Percentiles rank a stretch among this genome's conserved stretches.
Evolutionary conservation across 2,113 vertebrate genomes (phyloP).

Genomic region (Hystrix cristata): DNA sequence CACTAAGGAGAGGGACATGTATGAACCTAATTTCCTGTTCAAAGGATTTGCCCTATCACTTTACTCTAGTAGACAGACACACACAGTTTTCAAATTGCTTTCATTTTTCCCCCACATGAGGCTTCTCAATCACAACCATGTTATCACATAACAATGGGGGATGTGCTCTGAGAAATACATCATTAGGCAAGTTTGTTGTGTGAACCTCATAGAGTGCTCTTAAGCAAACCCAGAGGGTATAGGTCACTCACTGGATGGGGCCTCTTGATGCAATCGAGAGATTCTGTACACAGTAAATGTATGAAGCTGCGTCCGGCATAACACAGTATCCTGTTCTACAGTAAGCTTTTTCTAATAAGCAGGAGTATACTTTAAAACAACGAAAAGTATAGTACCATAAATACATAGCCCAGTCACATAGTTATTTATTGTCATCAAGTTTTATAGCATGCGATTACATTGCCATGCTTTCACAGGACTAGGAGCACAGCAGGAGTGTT

Average conservation of each 20-base stretch:
- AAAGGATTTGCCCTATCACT: rapidly evolving
- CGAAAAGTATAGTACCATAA: not conserved
- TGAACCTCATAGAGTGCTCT: not conserved
- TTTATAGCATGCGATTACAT: not conserved
- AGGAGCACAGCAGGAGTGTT: not conserved
- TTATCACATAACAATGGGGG: not conserved
- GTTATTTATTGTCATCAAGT: not conserved
- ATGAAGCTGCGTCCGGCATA: not conserved
- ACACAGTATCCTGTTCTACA: not conserved
- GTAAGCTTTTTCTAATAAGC: not conserved
- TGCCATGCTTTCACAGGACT: not conserved
- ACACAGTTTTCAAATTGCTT: not conserved
- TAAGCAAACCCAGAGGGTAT: not conserved
- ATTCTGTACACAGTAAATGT: not conserved
- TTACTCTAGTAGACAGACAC: rapidly evolving
- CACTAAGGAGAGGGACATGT: rapidly evolving
- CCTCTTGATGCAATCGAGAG: not conserved
- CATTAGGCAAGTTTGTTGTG: not conserved
- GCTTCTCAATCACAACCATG: not conserved
- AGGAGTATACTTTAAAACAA: not conserved
- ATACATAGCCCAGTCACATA: not conserved
- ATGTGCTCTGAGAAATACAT: not conserved
- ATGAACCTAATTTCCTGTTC: not conserved
- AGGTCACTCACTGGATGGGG: not conserved
- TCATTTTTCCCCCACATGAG: not conserved